These are phyloP conservation scores for Actinemys pallida DNA, from an alignment of 2,113 vertebrate species.

Conservation along the genomic window DNA sequence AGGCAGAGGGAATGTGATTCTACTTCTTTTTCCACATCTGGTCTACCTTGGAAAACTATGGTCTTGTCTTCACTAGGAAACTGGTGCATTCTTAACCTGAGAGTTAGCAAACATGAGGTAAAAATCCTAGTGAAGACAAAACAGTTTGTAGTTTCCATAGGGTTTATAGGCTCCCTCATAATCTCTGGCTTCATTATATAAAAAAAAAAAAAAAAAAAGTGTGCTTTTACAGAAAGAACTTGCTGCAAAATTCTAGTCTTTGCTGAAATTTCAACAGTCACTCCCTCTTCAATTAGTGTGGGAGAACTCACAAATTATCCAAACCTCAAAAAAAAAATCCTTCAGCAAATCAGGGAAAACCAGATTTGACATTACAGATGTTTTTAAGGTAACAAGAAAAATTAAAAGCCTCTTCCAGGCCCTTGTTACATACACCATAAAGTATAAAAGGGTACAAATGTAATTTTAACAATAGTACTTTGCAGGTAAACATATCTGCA, in stretches of 20 bases:
- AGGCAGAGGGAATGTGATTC: fast-evolving
- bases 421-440: not conserved
- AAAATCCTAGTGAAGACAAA: not conserved
- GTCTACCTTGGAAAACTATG: not conserved
- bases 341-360: not conserved
- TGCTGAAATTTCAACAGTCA: not conserved
- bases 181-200: not conserved
- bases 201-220: no score
- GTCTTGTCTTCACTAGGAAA: not conserved
- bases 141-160: not conserved
- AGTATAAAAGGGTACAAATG: not conserved
- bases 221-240: not conserved
- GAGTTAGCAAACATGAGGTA: not conserved
- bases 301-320: not conserved
- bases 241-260: not conserved
- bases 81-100: not conserved
- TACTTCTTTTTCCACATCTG: not conserved
- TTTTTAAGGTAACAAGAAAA: not conserved
- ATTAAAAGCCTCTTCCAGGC: not conserved
- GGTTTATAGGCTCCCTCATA: not conserved
- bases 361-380: not conserved
- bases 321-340: not conserved
- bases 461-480: not conserved
- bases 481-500: not conserved
- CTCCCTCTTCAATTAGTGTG: not conserved